Evolutionary conservation across 2,797 vertebrate genomes (phyloP).

Genomic region (Phoebastria nigripes): DNA sequence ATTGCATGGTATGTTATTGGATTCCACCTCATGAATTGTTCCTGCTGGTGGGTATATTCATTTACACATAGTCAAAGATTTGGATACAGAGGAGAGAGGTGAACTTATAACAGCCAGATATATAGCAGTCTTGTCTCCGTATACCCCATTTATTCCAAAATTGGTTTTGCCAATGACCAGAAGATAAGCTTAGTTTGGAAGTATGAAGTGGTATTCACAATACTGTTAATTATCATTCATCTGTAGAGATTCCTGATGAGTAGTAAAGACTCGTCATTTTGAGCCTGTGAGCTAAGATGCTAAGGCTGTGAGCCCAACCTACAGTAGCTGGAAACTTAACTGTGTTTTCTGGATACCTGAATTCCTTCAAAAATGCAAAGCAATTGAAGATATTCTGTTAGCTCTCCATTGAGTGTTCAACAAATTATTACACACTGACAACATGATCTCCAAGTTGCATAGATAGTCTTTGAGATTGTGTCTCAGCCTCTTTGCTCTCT

Average conservation of each 20-base stretch:
- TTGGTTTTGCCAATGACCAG: background rate
- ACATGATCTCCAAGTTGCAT: background rate
- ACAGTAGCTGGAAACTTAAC: background rate
- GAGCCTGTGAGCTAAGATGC: background rate
- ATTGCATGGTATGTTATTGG: background rate
- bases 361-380: background rate
- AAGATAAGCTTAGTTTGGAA: background rate
- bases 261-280: background rate
- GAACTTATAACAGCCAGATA: background rate
- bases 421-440: background rate
- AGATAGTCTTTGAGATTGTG: background rate
- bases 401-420: background rate
- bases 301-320: background rate
- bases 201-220: background rate
- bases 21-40: background rate
- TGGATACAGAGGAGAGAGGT: background rate
- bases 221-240: background rate
- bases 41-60: background rate
- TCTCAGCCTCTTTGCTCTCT: background rate
- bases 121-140: background rate
- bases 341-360: background rate
- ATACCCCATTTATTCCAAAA: background rate
- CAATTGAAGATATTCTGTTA: background rate
- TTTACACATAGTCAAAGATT: background rate
- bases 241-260: background rate